phyloP scores from a whole-genome alignment of 1,140 invertebrate species.

The Littorina saxatilis region DNA sequence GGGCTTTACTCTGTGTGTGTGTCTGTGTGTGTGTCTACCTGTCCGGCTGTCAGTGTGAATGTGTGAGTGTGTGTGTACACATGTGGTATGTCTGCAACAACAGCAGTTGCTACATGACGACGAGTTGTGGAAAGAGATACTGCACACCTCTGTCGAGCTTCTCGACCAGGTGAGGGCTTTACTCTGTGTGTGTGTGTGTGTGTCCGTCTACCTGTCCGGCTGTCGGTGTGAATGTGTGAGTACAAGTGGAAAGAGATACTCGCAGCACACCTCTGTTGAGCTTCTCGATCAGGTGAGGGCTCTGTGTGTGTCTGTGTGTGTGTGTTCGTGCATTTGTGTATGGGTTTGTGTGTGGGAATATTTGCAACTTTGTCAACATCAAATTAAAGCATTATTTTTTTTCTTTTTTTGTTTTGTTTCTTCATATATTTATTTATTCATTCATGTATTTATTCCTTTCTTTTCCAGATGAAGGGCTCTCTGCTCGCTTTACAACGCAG shows the following conservation, averaged over 20 bases:
- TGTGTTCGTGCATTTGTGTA: background rate
- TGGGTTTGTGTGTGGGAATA: background rate
- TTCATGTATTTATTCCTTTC: too few species aligned
- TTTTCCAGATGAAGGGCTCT: slow-evolving; percentile 16
- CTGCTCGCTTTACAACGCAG: slow-evolving; percentile 1
- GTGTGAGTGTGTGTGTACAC: background rate
- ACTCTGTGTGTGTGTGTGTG: too few species aligned
- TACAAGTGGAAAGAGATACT: background rate
- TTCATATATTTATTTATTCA: too few species aligned
- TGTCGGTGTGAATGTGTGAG: too few species aligned
- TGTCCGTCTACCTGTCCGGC: too few species aligned
- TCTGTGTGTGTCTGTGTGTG: slow-evolving; percentile 12
- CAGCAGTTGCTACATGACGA: background rate
- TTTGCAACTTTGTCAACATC: too few species aligned
- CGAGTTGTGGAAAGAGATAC: background rate
- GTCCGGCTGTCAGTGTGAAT: background rate
- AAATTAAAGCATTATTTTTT: too few species aligned
- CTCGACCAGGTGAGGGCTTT: too few species aligned
- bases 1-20: too few species aligned
- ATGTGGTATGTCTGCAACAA: background rate
- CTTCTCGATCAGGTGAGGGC: background rate
- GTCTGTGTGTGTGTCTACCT: slow-evolving; percentile 14
- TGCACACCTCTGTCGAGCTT: too few species aligned
- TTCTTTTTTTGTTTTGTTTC: too few species aligned
- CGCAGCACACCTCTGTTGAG: background rate